These are phyloP conservation scores for Drosophila subsilvestris DNA, from an alignment of 2,888 invertebrate species.

Conservation along the genomic window DNA sequence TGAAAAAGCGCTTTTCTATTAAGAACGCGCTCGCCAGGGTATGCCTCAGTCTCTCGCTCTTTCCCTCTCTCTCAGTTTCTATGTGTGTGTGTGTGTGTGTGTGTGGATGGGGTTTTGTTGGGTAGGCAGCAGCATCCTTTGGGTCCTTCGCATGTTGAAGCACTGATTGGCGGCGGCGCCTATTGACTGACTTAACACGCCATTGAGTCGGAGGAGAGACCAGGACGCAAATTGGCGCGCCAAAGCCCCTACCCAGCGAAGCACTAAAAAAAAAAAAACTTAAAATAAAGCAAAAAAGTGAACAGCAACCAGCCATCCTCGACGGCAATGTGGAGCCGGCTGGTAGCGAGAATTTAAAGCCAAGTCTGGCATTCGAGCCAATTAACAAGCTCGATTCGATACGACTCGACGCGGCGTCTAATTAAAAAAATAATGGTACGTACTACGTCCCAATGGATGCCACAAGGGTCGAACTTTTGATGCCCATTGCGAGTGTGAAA, in stretches of 20 bases:
- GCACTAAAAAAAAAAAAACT: conserved; percentile 6
- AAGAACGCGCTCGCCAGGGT: conserved; percentile 60
- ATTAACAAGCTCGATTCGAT: conserved; percentile 60
- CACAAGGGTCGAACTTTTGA: neutral
- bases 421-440: conserved; percentile 56
- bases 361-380: conserved; percentile 60
- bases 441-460: conserved; percentile 23
- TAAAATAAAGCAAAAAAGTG: conserved; percentile 9
- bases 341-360: conserved; percentile 56
- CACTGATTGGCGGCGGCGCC: conserved; percentile 78
- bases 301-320: conserved; percentile 62
- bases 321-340: neutral
- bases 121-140: conserved; percentile 40
- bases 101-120: neutral
- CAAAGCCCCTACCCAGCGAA: conserved; percentile 42
- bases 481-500: neutral
- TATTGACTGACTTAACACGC: conserved; percentile 80
- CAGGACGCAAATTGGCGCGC: conserved; percentile 70
- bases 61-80: conserved; percentile 25
- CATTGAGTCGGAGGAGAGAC: conserved; percentile 66
- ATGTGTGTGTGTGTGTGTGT: conserved; percentile 5
- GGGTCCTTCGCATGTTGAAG: conserved; percentile 51
- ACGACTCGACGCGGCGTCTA: conserved; percentile 52
- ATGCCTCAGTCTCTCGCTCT: conserved; percentile 29
- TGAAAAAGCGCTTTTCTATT: conserved; percentile 80